Conservation (phyloP, 2,888 invertebrate genomes). For the Pardosa pseudoannulata region DNA sequence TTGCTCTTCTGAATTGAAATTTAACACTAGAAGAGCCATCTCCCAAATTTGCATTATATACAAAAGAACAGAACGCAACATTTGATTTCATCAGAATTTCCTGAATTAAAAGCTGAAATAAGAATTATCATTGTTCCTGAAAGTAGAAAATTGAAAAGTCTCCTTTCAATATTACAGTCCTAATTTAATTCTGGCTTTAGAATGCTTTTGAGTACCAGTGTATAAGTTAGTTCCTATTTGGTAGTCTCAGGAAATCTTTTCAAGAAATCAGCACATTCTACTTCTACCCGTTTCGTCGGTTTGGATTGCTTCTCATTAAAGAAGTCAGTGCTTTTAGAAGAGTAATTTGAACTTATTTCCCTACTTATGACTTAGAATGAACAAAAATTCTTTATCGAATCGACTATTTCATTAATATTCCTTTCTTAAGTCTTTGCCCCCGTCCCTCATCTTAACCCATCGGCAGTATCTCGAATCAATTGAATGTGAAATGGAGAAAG, state of each 20-base stretch:
- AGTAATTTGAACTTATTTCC: constrained; percentile 20
- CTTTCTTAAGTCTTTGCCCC: constrained; percentile 4
- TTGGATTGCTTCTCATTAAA: constrained; percentile 21
- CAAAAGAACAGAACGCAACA: too few species aligned
- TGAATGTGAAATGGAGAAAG: constrained; percentile 46
- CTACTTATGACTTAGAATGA: neutral
- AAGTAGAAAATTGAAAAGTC: constrained; percentile 14
- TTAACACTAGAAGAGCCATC: neutral
- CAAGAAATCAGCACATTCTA: neutral
- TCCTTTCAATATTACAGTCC: constrained; percentile 14
- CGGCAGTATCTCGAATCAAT: constrained; percentile 50
- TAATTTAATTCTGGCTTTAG: constrained; percentile 31
- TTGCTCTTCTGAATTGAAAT: constrained; percentile 15
- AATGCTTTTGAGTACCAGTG: neutral
- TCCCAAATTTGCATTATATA: too few species aligned
- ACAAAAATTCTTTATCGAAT: constrained; percentile 6
- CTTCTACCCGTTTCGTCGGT: neutral
- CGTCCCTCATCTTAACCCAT: neutral
- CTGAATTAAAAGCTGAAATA: neutral
- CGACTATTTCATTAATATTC: constrained; percentile 41
- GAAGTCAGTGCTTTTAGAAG: neutral
- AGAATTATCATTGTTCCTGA: neutral
- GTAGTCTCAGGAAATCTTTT: constrained; percentile 1
- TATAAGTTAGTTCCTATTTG: neutral
- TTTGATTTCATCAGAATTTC: neutral